phyloP scores from a whole-genome alignment of 2,797 vertebrate genomes.

The Sebastes steindachneri region DNA sequence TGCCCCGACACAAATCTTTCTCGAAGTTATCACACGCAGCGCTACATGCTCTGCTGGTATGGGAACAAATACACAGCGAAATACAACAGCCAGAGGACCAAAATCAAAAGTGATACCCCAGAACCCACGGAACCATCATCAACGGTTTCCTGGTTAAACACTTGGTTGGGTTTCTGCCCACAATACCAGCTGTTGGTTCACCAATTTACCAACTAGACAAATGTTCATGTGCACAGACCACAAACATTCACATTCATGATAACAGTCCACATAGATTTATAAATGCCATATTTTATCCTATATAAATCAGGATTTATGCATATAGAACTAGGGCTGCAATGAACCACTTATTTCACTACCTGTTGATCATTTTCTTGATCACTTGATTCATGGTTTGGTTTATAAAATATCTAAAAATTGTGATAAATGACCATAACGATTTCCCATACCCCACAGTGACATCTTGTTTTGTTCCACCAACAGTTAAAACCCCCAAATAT shows the following conservation, averaged over 20 bases:
- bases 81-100: not conserved
- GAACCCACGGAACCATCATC: constrained; percentile 10
- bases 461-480: not conserved
- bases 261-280: not conserved
- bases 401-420: not conserved
- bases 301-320: not conserved
- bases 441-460: not conserved
- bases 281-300: not conserved
- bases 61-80: constrained; percentile 4
- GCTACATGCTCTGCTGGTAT: constrained; percentile 2
- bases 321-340: not conserved
- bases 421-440: not conserved
- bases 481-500: not conserved
- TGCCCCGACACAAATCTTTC: constrained; percentile 42
- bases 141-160: constrained; percentile 44
- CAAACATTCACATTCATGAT: not conserved
- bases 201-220: constrained; percentile 15
- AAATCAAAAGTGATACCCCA: constrained; percentile 35
- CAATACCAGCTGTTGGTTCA: constrained; percentile 42
- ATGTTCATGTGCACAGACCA: not conserved
- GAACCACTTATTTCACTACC: too few relatives aligned
- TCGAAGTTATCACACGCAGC: not conserved
- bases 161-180: constrained; percentile 42
- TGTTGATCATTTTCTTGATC: not conserved
- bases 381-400: not conserved